Evolutionary conservation across 2,888 invertebrate species (phyloP), one percentile per base, ranked within the genome.

Genomic region (Drosophila paramelanica): DNA sequence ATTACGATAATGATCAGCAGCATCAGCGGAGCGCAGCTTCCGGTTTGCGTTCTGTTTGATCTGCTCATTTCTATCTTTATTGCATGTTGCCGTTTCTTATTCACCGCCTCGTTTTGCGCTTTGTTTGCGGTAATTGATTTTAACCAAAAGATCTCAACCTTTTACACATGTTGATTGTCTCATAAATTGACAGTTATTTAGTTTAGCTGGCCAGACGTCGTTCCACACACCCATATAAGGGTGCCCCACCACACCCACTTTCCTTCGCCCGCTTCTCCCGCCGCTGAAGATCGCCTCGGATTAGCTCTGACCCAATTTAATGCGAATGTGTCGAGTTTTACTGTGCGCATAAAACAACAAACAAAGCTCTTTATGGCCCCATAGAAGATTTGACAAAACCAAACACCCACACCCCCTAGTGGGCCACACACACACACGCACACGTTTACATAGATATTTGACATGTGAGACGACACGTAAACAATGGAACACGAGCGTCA

Each of bases 121-220:
- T 45, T 51, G 47, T 73, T 71, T 78, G 76, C 67, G 69, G 79
- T 85, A 88, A 84, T 88, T 88, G 88, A 73, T 85, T 84, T 85
- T 50, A 79, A 75, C 77, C 84, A 58, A 83, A 76, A 82, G 81
- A 81, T 82, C 81, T 65, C 55, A 74, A 73, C 66, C 83, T 77
- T 74, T 74, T 72, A 72, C 66, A 76, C 79, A 79, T 66, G 58
- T 68, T 67, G 80, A 69, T 75, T 88, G 82, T 77, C 83, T 69
- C 76, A 76, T 69, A 70, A 73, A 79, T 57, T 79, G 69, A 84
- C 88, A 77, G 77, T 67, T 77, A 77, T 82, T 85, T 79, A 66
- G 75, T 56, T 71, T 20, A 66, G 68, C 65, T 53, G 58, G 3
- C 13, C 13, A 27, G 42, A 23, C 46, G 39, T 25, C 61, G 61